Evolutionary conservation across 2,113 vertebrate genomes (phyloP).

Genomic region (Prunella fulvescens): DNA sequence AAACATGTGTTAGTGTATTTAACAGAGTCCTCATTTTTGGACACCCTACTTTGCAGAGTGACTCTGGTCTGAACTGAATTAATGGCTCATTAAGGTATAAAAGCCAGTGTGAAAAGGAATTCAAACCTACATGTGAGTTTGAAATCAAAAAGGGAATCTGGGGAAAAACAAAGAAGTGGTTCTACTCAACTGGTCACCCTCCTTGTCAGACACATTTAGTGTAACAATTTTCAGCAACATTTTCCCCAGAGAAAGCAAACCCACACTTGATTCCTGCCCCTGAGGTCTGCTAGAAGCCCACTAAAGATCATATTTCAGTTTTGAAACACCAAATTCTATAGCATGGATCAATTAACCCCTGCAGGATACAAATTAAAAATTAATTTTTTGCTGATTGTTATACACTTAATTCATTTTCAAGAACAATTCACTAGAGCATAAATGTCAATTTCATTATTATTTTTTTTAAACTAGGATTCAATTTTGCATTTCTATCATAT

Average conservation of each 20-base stretch:
- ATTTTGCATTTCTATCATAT: constrained; percentile 76
- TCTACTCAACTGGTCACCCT: background rate
- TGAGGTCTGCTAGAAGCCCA: constrained; percentile 37
- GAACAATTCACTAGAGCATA: constrained; percentile 69
- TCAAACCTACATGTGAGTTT: background rate
- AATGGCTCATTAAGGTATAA: background rate
- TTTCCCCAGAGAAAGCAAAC: background rate
- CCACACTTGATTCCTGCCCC: background rate
- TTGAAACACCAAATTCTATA: constrained; percentile 25
- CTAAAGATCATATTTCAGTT: background rate
- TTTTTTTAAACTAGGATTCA: constrained; percentile 67
- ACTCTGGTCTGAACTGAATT: background rate
- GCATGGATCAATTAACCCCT: constrained; percentile 35
- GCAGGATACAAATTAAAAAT: constrained; percentile 57
- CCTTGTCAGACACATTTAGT: background rate
- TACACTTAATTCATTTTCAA: constrained; percentile 24
- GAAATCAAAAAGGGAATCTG: background rate
- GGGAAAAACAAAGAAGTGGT: background rate
- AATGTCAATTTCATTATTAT: constrained; percentile 72
- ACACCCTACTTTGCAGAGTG: background rate
- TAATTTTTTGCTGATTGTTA: constrained; percentile 52
- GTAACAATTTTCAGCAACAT: background rate
- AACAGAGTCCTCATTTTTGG: background rate
- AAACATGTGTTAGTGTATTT: background rate
- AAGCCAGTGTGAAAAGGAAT: background rate